Percentiles rank a stretch among this genome's conserved stretches.
phyloP scores from a whole-genome alignment of 2,797 vertebrate species.

The Myotis findleyi region DNA sequence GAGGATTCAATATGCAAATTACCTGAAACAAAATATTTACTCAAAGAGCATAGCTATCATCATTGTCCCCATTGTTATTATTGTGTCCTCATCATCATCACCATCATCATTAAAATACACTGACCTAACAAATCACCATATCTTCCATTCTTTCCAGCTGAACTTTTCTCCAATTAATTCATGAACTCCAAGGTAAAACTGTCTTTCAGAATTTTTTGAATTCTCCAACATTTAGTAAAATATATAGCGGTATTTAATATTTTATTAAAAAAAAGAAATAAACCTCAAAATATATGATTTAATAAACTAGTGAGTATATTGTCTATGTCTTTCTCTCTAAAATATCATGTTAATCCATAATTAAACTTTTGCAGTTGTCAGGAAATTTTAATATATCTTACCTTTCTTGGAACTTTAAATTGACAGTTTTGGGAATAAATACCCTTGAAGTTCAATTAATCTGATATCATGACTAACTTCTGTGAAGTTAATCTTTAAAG shows the following conservation, averaged over 20 bases:
- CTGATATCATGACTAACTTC: neutral
- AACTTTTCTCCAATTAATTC: neutral
- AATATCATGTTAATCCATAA: neutral
- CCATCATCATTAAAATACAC: neutral
- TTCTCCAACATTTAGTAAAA: neutral
- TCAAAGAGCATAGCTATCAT: neutral
- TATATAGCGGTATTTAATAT: neutral
- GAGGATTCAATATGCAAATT: neutral
- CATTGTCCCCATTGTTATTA: neutral
- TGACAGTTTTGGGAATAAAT: neutral
- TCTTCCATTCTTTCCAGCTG: neutral
- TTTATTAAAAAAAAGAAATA: neutral
- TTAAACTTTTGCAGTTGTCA: neutral
- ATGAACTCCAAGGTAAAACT: neutral
- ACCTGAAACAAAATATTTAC: neutral
- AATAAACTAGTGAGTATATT: neutral
- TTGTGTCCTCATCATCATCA: neutral
- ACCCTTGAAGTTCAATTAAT: neutral
- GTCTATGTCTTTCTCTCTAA: neutral
- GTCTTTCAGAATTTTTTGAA: neutral
- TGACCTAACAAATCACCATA: neutral
- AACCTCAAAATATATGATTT: neutral
- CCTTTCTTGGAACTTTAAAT: neutral
- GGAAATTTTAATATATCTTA: neutral
- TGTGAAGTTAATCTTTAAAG: slow-evolving; percentile 4